Evolutionary conservation across 2,113 vertebrate genomes (phyloP), one percentile per base, ranked within the genome.

Genomic region (Scomber colias): DNA sequence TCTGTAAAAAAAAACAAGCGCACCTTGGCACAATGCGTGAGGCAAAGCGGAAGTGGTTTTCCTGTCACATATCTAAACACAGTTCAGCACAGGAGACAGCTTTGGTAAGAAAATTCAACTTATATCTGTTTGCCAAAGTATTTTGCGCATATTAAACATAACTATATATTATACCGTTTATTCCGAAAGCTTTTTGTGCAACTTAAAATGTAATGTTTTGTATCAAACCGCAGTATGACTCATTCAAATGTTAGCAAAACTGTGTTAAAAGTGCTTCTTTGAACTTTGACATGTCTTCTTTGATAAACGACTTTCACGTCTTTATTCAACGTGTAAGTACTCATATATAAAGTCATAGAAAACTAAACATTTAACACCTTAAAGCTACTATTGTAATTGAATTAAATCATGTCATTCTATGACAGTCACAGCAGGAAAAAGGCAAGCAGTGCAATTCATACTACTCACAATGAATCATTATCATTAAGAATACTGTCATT

Each of bases 41-140:
- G 2, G 1, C 31, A 78, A 0, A 70, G 64, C 89, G 91, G 91
- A 92, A 90, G 84, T 69, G 40, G 16, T 0, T 6, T 48, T 35
- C 4, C 60, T 65, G 71, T 71, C 27, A 71, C 54, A 72, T 7
- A 63, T 15, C 74, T 27, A 68, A 80, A 79, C 80, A 67, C 21
- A 48, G n/a, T 61, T 40, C 0, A 17, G 55, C 68, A 14, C 13
- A 55, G 30, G 19, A 45, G 27, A 68, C 19, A 54, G n/a, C 46
- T 19, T 21, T 46, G 87, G 87, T 92, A 53, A 89, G 77, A 79
- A 30, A 54, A 65, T 0, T 0, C 12, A 16, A n/a, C 8, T 8
- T 45, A 10, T 15, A 35, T 24, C 1, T 51, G 1, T 45, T n/a
- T 4, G 5, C 0, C 15, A 9, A 10, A 17, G 35, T 7, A 5